phyloP scores from a whole-genome alignment of 2,113 vertebrate species.

The Malurus alboscapulatus region DNA sequence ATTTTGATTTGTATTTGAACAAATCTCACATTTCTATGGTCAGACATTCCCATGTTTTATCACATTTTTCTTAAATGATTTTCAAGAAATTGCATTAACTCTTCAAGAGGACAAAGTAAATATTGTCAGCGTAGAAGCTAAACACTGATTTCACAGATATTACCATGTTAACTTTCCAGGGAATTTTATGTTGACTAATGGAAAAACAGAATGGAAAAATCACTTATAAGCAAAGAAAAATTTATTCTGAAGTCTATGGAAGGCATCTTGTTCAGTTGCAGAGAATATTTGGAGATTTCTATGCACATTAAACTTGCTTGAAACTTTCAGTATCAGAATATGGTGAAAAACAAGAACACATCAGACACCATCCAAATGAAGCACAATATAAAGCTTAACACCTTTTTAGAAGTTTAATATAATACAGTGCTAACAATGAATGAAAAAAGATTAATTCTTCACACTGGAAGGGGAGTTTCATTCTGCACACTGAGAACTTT shows the following conservation, averaged over 20 bases:
- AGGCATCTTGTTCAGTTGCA: not conserved
- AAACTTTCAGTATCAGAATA: not conserved
- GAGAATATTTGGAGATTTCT: not conserved
- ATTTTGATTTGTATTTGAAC: slow-evolving; percentile 68
- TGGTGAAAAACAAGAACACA: not conserved
- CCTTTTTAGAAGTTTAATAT: not conserved
- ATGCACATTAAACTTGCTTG: not conserved
- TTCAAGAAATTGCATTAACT: slow-evolving; percentile 61
- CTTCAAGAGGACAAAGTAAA: slow-evolving; percentile 47
- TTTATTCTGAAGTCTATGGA: not conserved
- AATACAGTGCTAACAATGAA: not conserved
- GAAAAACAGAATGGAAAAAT: not conserved
- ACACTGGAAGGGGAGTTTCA: not conserved
- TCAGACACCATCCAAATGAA: not conserved
- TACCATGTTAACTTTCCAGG: not conserved
- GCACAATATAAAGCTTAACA: not conserved
- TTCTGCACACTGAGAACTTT: not conserved
- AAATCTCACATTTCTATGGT: slow-evolving; percentile 64
- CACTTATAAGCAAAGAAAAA: not conserved
- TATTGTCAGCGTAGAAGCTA: not conserved
- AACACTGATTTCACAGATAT: slow-evolving; percentile 7
- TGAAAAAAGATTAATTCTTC: not conserved
- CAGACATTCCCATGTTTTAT: slow-evolving; percentile 63
- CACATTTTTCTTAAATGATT: slow-evolving; percentile 40
- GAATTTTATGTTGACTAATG: not conserved